These are phyloP conservation scores for Drosophila nigromelanica DNA, from an alignment of 1,140 invertebrate genomes.

Conservation along the genomic window DNA sequence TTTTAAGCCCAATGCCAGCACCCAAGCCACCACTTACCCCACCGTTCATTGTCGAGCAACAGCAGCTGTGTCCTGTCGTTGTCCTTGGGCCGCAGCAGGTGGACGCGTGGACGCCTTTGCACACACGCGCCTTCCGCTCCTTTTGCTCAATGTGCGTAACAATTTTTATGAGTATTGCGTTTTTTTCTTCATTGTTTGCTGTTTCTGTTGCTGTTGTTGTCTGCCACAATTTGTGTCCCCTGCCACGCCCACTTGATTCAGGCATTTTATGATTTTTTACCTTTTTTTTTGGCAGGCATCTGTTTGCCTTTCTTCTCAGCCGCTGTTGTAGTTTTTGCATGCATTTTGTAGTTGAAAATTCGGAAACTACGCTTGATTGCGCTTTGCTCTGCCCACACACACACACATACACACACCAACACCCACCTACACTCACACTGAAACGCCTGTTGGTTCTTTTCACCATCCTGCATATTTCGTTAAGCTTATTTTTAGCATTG, in stretches of 20 bases:
- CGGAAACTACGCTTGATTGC: constrained; percentile 76
- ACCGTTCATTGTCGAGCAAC: neutral
- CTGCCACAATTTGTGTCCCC: constrained; percentile 12
- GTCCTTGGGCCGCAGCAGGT: constrained; percentile 56
- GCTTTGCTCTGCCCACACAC: constrained; percentile 57
- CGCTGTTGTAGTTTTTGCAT: constrained; percentile 52
- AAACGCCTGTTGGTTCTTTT: constrained; percentile 65
- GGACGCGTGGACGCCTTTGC: constrained; percentile 31
- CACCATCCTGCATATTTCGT: neutral
- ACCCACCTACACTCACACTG: constrained; percentile 10
- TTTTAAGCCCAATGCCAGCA: constrained; percentile 12
- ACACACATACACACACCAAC: constrained; percentile 5
- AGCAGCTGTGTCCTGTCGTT: constrained; percentile 46
- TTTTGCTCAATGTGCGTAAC: constrained; percentile 75
- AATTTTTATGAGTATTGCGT: constrained; percentile 78
- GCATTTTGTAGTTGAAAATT: constrained; percentile 61
- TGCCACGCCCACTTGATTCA: constrained; percentile 18
- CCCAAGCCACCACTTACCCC: no score
- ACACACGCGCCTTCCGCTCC: constrained; percentile 34
- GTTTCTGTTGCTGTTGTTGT: constrained; percentile 11
- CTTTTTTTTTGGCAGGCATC: constrained; percentile 49
- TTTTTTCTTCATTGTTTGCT: constrained; percentile 2
- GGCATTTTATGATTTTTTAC: constrained; percentile 73
- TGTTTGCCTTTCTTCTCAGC: constrained; percentile 17
- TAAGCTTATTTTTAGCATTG: constrained; percentile 47